Base-by-base conservation (phyloP, 2,888 invertebrate species). In the Oscheius onirici region DNA sequence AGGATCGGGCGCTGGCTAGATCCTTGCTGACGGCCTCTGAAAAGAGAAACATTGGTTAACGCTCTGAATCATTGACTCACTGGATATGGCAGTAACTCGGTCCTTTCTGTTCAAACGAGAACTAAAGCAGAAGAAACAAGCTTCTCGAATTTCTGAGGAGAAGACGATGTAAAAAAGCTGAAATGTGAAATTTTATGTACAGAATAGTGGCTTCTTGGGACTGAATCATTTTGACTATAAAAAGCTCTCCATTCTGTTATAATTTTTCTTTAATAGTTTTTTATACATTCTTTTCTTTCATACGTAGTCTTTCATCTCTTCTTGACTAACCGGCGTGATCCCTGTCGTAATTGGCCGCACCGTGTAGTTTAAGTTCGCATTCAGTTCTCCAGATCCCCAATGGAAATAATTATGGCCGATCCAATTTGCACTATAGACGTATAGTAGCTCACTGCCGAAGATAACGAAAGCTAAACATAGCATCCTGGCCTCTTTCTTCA, bases 281-380 rank as follows among this genome's bases (percentile, higher is more conserved):
- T n/a, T n/a, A n/a, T n/a, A n/a, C n/a, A n/a, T n/a, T n/a, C n/a
- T n/a, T n/a, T n/a, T n/a, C n/a, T n/a, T n/a, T n/a, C n/a, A n/a
- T n/a, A n/a, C n/a, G n/a, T n/a, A n/a, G n/a, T n/a, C 17, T 10
- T 20, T 13, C 0, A 0, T 10, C 22, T 49, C 17, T 17, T 8
- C 2, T 11, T 34, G 17, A 15, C 40, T 54, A 20, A 66, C 66
- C 22, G 66, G 66, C 22, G 66, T 66, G 11, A 66, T 54, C 52
- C 66, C 66, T 1, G 66, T 66, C 13, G 52, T 34, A 13, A 66
- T 26, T 24, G 66, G 66, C 22, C 66, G 34, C 10, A 43, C 52
- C 5, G 49, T 41, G 28, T 66, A 66, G 22, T 66, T 54, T 10
- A 66, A 41, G 5, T 66, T 66, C 1, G 66, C 66, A 52, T 66